Evolutionary conservation across 2,888 invertebrate genomes (phyloP).

Genomic region (Noctuana brunneofusca): DNA sequence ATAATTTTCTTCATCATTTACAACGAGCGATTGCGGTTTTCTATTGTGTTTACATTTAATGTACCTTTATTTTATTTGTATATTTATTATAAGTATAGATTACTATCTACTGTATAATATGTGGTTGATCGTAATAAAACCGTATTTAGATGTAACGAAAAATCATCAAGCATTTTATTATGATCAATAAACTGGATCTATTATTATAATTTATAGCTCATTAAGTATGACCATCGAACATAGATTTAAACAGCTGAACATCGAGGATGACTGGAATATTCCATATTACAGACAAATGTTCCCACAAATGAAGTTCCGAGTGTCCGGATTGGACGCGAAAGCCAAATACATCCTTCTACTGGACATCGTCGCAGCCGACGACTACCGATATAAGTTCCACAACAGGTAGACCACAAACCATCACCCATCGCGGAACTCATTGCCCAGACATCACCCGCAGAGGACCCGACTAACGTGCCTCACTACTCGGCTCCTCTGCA

Average conservation of each 20-base stretch:
- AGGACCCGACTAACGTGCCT: background rate
- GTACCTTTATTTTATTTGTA: background rate
- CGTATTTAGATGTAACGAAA: background rate
- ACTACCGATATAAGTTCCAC: constrained; percentile 98
- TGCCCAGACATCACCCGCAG: constrained; percentile 1
- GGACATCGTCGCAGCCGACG: constrained; percentile 99
- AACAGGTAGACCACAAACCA: constrained; percentile 87
- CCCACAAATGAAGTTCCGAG: constrained; percentile 99
- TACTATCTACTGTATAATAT: background rate
- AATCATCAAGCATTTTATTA: background rate
- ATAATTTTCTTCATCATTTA: background rate
- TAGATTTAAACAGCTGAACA: background rate
- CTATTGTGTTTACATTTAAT: background rate
- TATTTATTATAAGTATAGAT: too few species aligned
- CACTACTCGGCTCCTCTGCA: constrained; percentile 1
- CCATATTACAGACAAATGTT: constrained; percentile 97
- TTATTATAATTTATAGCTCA: too few species aligned
- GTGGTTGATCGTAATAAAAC: background rate
- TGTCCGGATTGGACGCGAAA: constrained; percentile 98
- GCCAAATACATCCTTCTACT: constrained; percentile 99
- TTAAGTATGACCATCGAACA: background rate
- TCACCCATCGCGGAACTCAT: constrained; percentile 36
- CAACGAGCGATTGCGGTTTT: background rate
- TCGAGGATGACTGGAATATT: constrained; percentile 24
- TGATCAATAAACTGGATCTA: too few species aligned